Percentiles rank a stretch among this genome's conserved stretches.
Evolutionary conservation across 2,888 invertebrate genomes (phyloP).

Genomic region (Scotopteryx bipunctaria): DNA sequence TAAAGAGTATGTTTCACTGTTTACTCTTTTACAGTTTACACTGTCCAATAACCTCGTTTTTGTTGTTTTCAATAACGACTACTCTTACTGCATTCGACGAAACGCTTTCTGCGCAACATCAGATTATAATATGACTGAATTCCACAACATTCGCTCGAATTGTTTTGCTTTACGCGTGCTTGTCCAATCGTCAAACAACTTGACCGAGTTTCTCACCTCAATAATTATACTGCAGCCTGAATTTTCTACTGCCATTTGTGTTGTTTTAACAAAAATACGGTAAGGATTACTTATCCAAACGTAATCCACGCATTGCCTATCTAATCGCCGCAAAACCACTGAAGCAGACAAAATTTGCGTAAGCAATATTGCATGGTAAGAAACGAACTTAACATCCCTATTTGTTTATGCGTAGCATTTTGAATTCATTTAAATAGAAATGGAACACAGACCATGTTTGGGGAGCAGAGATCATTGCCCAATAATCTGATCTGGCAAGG

Average conservation of each 20-base stretch:
- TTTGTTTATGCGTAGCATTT: slow-evolving; percentile 44
- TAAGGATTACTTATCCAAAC: slow-evolving; percentile 19
- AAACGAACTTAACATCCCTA: slow-evolving; percentile 31
- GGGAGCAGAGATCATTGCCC: slow-evolving; percentile 51
- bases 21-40: slow-evolving; percentile 46
- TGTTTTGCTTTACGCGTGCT: slow-evolving; percentile 3
- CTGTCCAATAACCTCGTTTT: slow-evolving; percentile 36
- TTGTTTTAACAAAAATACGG: neutral
- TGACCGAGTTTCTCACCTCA: neutral
- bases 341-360: slow-evolving; percentile 41
- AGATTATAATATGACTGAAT: slow-evolving; percentile 5
- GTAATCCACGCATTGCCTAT: slow-evolving; percentile 21
- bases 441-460: slow-evolving; percentile 50
- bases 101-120: slow-evolving; percentile 12
- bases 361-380: slow-evolving; percentile 41
- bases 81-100: slow-evolving; percentile 4
- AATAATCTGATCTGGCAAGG: slow-evolving; percentile 50
- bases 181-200: neutral
- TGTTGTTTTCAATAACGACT: slow-evolving; percentile 15
- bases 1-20: slow-evolving; percentile 41
- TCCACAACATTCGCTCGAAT: neutral
- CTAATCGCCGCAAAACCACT: slow-evolving; percentile 32
- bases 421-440: slow-evolving; percentile 54
- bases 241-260: neutral
- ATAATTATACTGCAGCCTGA: neutral